These are phyloP conservation scores for Ictalurus furcatus DNA, from an alignment of 2,113 vertebrate genomes.

Conservation along the genomic window DNA sequence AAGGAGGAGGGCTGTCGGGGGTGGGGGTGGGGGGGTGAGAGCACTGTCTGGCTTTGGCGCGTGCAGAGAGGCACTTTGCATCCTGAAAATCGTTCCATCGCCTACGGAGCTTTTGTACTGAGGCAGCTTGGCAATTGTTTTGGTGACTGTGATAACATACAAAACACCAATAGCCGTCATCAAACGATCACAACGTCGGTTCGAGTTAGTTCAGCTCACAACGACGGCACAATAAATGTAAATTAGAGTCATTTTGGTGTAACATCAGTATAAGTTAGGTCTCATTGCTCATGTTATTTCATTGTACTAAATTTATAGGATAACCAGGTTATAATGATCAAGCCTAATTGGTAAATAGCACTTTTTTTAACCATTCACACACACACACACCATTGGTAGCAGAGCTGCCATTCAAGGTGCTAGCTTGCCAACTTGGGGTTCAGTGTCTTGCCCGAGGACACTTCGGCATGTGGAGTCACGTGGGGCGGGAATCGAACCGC, in stretches of 20 bases:
- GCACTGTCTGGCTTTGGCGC: conserved; percentile 10
- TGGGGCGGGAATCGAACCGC: too few relatives aligned
- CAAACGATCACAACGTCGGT: neutral
- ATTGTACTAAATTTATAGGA: too few relatives aligned
- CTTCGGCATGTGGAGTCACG: too few relatives aligned
- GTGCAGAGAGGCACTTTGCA: neutral
- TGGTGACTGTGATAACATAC: neutral
- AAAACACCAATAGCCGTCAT: neutral
- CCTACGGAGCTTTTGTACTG: conserved; percentile 3
- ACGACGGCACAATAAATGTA: neutral
- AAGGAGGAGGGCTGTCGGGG: neutral
- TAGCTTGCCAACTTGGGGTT: too few relatives aligned
- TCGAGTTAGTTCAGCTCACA: neutral
- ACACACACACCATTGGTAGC: too few relatives aligned
- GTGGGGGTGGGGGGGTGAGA: neutral
- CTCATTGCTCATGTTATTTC: neutral
- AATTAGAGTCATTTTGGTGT: neutral
- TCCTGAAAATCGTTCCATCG: neutral
- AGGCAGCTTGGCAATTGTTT: neutral
- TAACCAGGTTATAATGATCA: neutral
- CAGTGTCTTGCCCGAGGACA: too few relatives aligned
- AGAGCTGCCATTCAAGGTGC: too few relatives aligned
- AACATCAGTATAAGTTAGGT: neutral
- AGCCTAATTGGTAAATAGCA: neutral
- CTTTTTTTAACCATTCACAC: too few relatives aligned